phyloP scores from a whole-genome alignment of 2,113 vertebrate genomes.

The Terrapene triunguis region DNA sequence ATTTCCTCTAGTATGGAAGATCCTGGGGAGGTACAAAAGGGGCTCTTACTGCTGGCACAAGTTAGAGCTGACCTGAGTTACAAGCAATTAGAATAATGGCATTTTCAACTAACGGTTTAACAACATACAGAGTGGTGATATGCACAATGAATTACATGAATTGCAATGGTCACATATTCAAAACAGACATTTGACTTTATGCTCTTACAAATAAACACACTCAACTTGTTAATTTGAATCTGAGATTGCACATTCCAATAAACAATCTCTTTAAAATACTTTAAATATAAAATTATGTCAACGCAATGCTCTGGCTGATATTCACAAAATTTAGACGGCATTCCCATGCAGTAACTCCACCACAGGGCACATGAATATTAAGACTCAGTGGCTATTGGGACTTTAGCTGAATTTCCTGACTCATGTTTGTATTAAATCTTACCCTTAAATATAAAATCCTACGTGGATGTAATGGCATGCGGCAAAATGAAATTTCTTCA shows the following conservation, averaged over 20 bases:
- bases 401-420: slow-evolving; percentile 39
- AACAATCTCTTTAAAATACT: neutral
- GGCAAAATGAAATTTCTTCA: neutral
- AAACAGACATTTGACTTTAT: neutral
- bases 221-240: neutral
- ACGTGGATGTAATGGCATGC: neutral
- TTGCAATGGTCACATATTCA: neutral
- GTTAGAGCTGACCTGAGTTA: neutral
- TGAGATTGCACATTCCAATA: neutral
- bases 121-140: neutral
- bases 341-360: neutral
- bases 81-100: neutral
- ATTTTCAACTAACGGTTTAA: neutral
- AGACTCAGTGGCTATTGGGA: slow-evolving; percentile 27
- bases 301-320: neutral
- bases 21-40: fast-evolving
- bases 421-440: slow-evolving; percentile 52
- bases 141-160: neutral
- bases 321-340: neutral
- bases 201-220: neutral
- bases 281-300: neutral
- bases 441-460: slow-evolving; percentile 16
- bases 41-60: neutral
- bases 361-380: neutral
- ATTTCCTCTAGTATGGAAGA: neutral